A percentile compares a stretch with the other conserved stretches of the same genome.
These are phyloP conservation scores for Vollenhovia emeryi DNA, from an alignment of 1,140 invertebrate genomes.

Conservation along the genomic window DNA sequence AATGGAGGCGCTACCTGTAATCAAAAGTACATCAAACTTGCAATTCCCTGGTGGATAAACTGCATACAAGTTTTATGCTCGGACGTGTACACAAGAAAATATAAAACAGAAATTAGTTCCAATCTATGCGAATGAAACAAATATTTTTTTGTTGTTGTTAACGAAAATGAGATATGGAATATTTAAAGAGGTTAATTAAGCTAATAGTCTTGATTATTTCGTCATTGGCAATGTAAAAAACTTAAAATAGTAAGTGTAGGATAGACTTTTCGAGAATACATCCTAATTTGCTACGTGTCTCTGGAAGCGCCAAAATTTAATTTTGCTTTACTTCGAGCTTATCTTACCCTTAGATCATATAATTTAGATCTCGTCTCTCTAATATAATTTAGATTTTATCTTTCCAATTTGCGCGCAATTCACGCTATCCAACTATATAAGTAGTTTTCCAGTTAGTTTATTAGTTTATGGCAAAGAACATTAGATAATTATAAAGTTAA, in stretches of 20 bases:
- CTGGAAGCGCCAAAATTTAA: slow-evolving; percentile 15
- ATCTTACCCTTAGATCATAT: not conserved
- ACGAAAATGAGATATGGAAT: not conserved
- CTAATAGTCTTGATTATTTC: slow-evolving; percentile 25
- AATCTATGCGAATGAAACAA: not conserved
- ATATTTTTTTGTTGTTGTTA: not conserved
- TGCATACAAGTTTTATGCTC: not conserved
- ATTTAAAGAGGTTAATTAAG: not conserved
- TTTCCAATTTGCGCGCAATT: not conserved
- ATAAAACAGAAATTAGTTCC: not conserved
- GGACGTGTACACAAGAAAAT: not conserved
- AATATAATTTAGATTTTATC: not conserved
- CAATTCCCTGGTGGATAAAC: not conserved
- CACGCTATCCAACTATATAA: not conserved
- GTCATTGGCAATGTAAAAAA: not conserved
- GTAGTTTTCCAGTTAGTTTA: not conserved
- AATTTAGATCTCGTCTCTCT: not conserved
- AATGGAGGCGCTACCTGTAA: not conserved
- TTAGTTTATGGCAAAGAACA: not conserved
- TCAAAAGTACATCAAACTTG: slow-evolving; percentile 9
- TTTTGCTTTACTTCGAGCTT: not conserved
- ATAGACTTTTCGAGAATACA: slow-evolving; percentile 1
- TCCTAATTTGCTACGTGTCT: slow-evolving; percentile 14
- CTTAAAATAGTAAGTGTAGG: not conserved
- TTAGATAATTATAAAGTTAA: too few relatives aligned